phyloP scores from a whole-genome alignment of 2,797 vertebrate species.

The Yasuhikotakia modesta region DNA sequence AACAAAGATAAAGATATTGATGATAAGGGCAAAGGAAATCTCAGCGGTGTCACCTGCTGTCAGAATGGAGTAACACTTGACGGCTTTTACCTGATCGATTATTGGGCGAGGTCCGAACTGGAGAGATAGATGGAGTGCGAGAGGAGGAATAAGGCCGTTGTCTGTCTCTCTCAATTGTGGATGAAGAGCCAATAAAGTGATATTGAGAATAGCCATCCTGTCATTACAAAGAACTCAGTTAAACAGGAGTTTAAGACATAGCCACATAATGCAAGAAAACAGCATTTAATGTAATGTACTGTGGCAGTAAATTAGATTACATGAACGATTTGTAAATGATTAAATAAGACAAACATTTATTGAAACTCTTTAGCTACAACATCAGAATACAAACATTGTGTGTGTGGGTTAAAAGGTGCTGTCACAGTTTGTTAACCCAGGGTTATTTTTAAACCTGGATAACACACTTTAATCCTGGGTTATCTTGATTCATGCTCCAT shows the following conservation, averaged over 20 bases:
- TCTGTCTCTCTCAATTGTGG: slow-evolving; percentile 96
- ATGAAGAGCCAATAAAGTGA: slow-evolving; percentile 97
- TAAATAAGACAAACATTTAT: too few species aligned
- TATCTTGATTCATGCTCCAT: too few species aligned
- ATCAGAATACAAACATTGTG: neutral
- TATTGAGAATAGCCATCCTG: slow-evolving; percentile 98
- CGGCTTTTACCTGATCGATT: slow-evolving; percentile 92
- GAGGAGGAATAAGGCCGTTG: slow-evolving; percentile 98
- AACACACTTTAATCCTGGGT: too few species aligned
- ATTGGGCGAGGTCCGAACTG: slow-evolving; percentile 95
- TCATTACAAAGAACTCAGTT: slow-evolving; percentile 52
- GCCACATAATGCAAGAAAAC: neutral
- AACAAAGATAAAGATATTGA: slow-evolving; percentile 3
- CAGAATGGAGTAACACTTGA: neutral
- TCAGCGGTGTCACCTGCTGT: slow-evolving; percentile 24
- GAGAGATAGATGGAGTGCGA: slow-evolving; percentile 97
- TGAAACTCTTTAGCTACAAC: too few species aligned
- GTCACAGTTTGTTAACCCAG: too few species aligned
- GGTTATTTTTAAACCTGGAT: too few species aligned
- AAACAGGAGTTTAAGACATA: slow-evolving; percentile 6
- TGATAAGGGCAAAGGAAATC: slow-evolving; percentile 3
- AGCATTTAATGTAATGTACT: neutral
- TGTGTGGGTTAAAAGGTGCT: too few species aligned
- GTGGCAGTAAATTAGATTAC: neutral
- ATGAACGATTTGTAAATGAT: too few species aligned